Evolutionary conservation across 1,140 invertebrate genomes (phyloP).

Genomic region (Lineus longissimus): DNA sequence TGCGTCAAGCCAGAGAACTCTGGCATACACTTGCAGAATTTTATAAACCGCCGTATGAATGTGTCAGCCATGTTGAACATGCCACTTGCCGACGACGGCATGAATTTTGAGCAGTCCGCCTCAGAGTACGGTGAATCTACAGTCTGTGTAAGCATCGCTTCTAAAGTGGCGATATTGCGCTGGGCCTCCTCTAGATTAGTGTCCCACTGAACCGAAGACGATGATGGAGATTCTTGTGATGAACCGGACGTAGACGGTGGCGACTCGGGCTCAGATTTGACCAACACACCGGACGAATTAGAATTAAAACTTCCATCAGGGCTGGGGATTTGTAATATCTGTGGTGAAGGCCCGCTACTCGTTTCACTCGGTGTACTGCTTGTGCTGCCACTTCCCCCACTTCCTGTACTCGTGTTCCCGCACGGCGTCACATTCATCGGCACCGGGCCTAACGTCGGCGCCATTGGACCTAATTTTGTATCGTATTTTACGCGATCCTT

Average conservation of each 20-base stretch:
- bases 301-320: too few species aligned
- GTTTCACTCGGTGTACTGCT: too few species aligned
- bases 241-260: slow-evolving; percentile 3
- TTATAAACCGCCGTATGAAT: slow-evolving; percentile 81
- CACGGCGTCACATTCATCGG: too few species aligned
- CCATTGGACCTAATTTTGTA: too few species aligned
- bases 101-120: slow-evolving; percentile 26
- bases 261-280: not conserved
- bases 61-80: slow-evolving; percentile 71
- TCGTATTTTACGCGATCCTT: too few species aligned
- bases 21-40: slow-evolving; percentile 85
- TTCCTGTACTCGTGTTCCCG: too few species aligned
- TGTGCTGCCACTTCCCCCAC: too few species aligned
- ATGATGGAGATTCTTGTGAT: slow-evolving; percentile 11
- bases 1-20: slow-evolving; percentile 86
- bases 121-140: slow-evolving; percentile 37
- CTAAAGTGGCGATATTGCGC: slow-evolving; percentile 28
- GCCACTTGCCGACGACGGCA: slow-evolving; percentile 13
- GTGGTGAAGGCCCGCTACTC: too few species aligned
- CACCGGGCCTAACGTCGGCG: too few species aligned
- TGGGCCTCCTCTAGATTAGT: slow-evolving; percentile 25
- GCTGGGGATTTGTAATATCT: too few species aligned
- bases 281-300: too few species aligned
- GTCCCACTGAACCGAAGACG: slow-evolving; percentile 21
- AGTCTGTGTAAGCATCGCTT: slow-evolving; percentile 28